Evolutionary conservation across 2,113 vertebrate species (phyloP), one percentile per base, ranked within the genome.

Genomic region (Paradisaea rubra): DNA sequence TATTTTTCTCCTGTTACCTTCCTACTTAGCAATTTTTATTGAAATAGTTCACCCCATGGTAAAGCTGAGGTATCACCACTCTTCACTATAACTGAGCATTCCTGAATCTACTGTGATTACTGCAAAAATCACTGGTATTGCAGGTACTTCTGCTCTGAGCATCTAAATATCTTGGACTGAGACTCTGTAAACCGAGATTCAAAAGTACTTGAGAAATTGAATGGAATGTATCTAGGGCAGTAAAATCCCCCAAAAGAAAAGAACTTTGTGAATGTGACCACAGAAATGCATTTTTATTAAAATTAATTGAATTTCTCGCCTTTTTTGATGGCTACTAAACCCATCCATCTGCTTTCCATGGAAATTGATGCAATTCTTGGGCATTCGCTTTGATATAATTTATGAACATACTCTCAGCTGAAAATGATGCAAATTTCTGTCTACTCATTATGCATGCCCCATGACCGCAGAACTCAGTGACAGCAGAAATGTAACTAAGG

Each of bases 101-200:
- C 13, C 30, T 80, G 60, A 89, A 73, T 56, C 24, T 81, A 4
- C 44, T 8, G 11, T 16, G 35, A 24, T 13, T 84, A 68, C 53
- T 49, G 19, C 44, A 90, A 60, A 71, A 92, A 63, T 27, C 33
- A 45, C 22, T 49, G 27, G 22, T 10, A 35, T 9, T 45, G 52
- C 33, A 83, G 13, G 24, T 42, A 49, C 15, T 45, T 88, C 7
- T 25, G 37, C 15, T 69, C 31, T 60, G 49, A 79, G 23, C 20
- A 65, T 25, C 21, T 30, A 65, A 63, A 10, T 69, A 13, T 47
- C 53, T 60, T 45, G 5, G 28, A 54, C 23, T 37, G 41, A 73
- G 24, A 56, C 64, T 70, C 28, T 59, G 13, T 31, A 86, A 57
- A 4, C 3, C 0, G 0, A 47, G 15, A 37, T 84, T 88, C 49